These are phyloP conservation scores for Unio pictorum DNA, from an alignment of 2,888 invertebrate species.

Conservation along the genomic window DNA sequence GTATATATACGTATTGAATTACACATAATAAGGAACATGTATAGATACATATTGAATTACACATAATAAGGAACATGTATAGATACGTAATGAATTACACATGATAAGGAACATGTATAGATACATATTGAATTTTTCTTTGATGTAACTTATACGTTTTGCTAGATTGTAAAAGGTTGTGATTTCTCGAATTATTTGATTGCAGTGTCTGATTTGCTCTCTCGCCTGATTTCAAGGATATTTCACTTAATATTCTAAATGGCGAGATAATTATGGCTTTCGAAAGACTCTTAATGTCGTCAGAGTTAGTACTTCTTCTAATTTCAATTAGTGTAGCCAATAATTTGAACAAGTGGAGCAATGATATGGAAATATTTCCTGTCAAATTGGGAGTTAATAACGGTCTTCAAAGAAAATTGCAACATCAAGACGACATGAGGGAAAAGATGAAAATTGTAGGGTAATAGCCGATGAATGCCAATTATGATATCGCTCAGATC, in stretches of 20 bases:
- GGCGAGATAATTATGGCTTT: too few species aligned
- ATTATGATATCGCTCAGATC: slow-evolving; percentile 33
- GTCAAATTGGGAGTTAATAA: slow-evolving; percentile 31
- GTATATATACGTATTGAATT: too few species aligned
- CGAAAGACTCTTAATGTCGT: too few species aligned
- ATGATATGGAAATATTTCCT: slow-evolving; percentile 18
- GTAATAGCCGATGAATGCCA: slow-evolving; percentile 16
- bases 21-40: too few species aligned
- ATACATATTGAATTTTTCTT: not conserved
- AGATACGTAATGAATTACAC: too few species aligned
- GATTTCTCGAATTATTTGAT: not conserved
- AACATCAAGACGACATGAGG: slow-evolving; percentile 30
- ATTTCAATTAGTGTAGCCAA: too few species aligned
- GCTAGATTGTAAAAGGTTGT: not conserved
- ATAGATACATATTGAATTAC: too few species aligned
- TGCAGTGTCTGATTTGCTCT: not conserved
- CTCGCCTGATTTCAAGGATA: not conserved
- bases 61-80: too few species aligned
- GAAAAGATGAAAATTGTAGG: slow-evolving; percentile 35
- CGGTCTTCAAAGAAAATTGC: slow-evolving; percentile 23
- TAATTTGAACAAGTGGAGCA: too few species aligned
- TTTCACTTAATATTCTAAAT: not conserved
- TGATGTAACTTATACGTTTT: not conserved
- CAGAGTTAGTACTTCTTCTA: too few species aligned
- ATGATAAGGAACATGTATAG: not conserved